A percentile compares a stretch with the other conserved stretches of the same genome.
phyloP scores from a whole-genome alignment of 2,113 vertebrate species.

The Eurystomus gularis region DNA sequence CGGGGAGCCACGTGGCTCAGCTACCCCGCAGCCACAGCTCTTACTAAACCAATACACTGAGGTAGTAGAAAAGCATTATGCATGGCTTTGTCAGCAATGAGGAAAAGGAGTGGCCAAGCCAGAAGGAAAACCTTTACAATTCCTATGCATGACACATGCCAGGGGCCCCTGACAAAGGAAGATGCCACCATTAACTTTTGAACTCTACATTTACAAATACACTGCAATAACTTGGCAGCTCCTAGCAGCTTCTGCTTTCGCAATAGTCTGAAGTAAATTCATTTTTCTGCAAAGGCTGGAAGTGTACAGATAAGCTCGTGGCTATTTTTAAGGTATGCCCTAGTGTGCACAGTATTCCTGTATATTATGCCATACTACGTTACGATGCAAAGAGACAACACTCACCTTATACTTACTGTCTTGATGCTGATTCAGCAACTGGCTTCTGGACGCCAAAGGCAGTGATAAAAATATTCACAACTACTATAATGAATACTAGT shows the following conservation, averaged over 20 bases:
- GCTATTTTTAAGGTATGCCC: not conserved
- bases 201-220: not conserved
- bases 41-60: too few relatives aligned
- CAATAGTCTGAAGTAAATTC: not conserved
- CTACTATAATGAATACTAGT: slow-evolving; percentile 92
- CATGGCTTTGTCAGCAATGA: not conserved
- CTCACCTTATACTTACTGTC: slow-evolving; percentile 66
- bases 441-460: slow-evolving; percentile 94
- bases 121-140: not conserved
- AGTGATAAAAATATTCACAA: slow-evolving; percentile 95
- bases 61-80: too few relatives aligned
- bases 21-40: too few relatives aligned
- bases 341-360: too few relatives aligned
- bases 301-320: not conserved
- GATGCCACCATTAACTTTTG: not conserved
- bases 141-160: not conserved
- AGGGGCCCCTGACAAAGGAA: not conserved
- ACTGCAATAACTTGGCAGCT: not conserved
- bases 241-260: not conserved
- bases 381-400: not conserved
- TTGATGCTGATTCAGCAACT: not conserved
- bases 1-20: too few relatives aligned
- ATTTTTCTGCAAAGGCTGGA: not conserved
- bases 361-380: not conserved
- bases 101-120: not conserved